These are phyloP conservation scores for Mesoligia furuncula DNA, from an alignment of 2,888 invertebrate genomes.

Conservation along the genomic window DNA sequence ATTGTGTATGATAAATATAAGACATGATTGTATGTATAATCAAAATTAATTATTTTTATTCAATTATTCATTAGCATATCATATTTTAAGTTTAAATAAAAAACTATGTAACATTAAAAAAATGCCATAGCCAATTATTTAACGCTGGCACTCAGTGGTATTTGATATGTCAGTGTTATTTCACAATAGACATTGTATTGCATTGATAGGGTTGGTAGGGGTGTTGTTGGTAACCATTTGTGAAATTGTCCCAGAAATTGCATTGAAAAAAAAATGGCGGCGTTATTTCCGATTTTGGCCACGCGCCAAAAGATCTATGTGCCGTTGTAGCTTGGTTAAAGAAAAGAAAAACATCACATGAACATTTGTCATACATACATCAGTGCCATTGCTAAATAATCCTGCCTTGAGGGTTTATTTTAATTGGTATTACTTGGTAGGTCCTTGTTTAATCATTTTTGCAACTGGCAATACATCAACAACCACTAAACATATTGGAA, in stretches of 20 bases:
- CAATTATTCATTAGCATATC: conserved; percentile 43
- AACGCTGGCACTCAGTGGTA: not conserved
- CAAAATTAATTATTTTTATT: conserved; percentile 21
- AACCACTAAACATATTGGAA: not conserved
- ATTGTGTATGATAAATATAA: conserved; percentile 20
- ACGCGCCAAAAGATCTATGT: not conserved
- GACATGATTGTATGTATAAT: conserved; percentile 8
- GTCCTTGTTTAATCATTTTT: not conserved
- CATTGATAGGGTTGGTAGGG: too few species aligned
- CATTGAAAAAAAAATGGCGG: not conserved
- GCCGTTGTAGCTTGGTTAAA: not conserved
- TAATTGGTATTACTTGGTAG: not conserved
- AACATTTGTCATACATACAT: not conserved
- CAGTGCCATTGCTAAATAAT: conserved; percentile 13
- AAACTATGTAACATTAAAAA: not conserved
- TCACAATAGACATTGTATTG: conserved; percentile 6
- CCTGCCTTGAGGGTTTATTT: not conserved
- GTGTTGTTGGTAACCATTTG: not conserved
- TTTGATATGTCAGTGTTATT: not conserved
- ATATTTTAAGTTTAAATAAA: conserved; percentile 25
- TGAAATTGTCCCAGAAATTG: not conserved
- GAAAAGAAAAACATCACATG: conserved; percentile 19
- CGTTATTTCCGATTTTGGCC: not conserved
- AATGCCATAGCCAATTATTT: not conserved
- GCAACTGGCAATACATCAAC: not conserved